Conservation (phyloP, 2,113 vertebrate genomes). For the Microtus ochrogaster region DNA sequence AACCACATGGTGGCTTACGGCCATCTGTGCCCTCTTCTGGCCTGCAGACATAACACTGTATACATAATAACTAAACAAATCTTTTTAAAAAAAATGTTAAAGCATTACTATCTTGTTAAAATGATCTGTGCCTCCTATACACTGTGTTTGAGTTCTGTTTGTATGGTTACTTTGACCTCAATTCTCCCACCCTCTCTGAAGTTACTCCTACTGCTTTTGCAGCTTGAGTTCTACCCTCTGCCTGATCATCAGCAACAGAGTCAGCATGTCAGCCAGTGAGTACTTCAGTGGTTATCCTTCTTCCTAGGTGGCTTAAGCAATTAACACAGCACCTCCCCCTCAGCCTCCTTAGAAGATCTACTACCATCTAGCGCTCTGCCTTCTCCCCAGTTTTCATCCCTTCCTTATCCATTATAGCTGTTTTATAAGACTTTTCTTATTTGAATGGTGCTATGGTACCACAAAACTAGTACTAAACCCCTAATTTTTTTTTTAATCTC, state of each 20-base stretch:
- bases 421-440: not conserved
- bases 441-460: not conserved
- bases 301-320: not conserved
- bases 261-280: not conserved
- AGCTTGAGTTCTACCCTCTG: not conserved
- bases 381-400: not conserved
- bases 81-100: too few relatives aligned
- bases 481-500: not conserved
- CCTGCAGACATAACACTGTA: too few relatives aligned
- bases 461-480: not conserved
- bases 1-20: too few relatives aligned
- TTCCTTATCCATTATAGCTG: not conserved
- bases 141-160: not conserved
- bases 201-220: not conserved
- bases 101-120: not conserved
- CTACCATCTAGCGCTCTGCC: not conserved
- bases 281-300: not conserved
- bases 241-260: not conserved
- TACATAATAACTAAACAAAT: too few relatives aligned
- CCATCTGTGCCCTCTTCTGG: too few relatives aligned
- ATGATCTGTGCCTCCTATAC: not conserved
- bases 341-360: not conserved
- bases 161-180: not conserved
- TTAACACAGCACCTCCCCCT: not conserved
- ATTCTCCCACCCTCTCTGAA: not conserved